Conservation (phyloP, 1,140 invertebrate genomes). For the Lycorma delicatula region DNA sequence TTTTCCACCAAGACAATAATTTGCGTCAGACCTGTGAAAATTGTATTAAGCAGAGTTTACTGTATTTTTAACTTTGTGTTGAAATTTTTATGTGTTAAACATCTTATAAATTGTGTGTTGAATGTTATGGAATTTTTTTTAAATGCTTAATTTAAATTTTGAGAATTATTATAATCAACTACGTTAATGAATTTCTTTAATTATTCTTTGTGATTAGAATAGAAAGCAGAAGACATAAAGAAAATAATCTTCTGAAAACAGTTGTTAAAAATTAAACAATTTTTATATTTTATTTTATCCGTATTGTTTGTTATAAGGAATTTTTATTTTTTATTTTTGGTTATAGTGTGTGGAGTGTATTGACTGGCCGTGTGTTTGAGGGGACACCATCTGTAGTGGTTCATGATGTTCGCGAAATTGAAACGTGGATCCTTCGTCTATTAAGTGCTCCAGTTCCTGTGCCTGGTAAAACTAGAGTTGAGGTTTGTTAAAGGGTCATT, state of each 20-base stretch:
- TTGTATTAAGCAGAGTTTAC: too few relatives aligned
- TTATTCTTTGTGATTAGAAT: too few relatives aligned
- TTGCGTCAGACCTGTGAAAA: too few relatives aligned
- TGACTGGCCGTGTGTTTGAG: slow-evolving; percentile 63
- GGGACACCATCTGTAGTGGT: slow-evolving; percentile 78
- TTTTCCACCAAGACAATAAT: too few relatives aligned
- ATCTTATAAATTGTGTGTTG: too few relatives aligned
- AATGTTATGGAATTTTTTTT: too few relatives aligned
- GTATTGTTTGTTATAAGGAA: too few relatives aligned
- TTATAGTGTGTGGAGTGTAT: slow-evolving; percentile 86
- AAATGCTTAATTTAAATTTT: too few relatives aligned
- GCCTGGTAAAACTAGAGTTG: slow-evolving; percentile 89
- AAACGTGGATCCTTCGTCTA: slow-evolving; percentile 94
- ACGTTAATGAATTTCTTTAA: too few relatives aligned
- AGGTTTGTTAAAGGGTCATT: slow-evolving; percentile 49
- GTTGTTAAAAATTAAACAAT: not conserved
- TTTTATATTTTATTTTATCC: slow-evolving; percentile 4
- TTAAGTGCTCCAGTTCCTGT: slow-evolving; percentile 96
- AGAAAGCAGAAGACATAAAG: not conserved
- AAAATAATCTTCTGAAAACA: not conserved
- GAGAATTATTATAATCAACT: too few relatives aligned
- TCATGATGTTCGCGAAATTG: slow-evolving; percentile 94
- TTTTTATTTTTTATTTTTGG: slow-evolving; percentile 40
- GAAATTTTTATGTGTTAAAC: too few relatives aligned
- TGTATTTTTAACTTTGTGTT: too few relatives aligned